These are phyloP conservation scores for Strix aluco DNA, from an alignment of 2,113 vertebrate genomes.

Conservation along the genomic window DNA sequence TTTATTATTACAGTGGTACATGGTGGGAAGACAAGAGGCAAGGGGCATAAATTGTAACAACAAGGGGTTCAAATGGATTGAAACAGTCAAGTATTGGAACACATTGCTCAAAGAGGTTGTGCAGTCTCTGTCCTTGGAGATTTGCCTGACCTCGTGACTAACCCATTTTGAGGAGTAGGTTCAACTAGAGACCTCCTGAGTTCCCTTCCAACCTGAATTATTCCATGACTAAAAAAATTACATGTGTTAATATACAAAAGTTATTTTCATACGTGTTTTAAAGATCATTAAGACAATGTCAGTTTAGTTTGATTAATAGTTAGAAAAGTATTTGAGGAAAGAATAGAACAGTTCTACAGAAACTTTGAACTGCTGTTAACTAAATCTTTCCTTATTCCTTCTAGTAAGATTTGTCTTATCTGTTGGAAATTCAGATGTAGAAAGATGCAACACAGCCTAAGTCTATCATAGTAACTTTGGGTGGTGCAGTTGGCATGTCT, in stretches of 20 bases:
- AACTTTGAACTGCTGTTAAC: neutral
- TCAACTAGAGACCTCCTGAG: neutral
- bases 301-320: neutral
- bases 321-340: neutral
- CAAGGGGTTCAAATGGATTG: neutral
- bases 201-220: neutral
- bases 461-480: neutral
- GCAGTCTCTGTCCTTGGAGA: neutral
- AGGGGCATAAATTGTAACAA: neutral
- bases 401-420: neutral
- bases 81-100: neutral
- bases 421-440: neutral
- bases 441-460: neutral
- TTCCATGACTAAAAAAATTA: neutral
- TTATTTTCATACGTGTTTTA: neutral
- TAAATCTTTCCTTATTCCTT: neutral
- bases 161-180: neutral
- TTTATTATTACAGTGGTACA: neutral
- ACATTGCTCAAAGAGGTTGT: neutral
- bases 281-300: neutral
- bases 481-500: neutral
- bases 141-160: neutral
- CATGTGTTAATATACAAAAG: rapidly evolving
- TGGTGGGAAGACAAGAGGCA: neutral
- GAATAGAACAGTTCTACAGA: neutral